phyloP scores from a whole-genome alignment of 2,797 vertebrate species.

The Cossypha dichroa region DNA sequence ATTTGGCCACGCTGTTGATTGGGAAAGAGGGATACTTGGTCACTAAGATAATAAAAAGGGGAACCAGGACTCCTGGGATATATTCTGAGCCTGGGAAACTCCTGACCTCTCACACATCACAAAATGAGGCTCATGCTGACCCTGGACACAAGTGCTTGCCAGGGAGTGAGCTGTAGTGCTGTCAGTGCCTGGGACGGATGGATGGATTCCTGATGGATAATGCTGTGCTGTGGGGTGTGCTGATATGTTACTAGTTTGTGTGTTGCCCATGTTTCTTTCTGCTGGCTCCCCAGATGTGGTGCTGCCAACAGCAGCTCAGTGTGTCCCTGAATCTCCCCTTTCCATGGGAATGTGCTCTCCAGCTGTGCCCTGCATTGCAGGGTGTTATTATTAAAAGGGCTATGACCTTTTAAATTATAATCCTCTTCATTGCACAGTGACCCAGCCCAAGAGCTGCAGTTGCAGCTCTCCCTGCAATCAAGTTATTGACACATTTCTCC shows the following conservation, averaged over 20 bases:
- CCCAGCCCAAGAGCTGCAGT: not conserved
- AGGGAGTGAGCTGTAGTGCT: not conserved
- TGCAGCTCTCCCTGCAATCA: not conserved
- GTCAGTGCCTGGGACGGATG: not conserved
- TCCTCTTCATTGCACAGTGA: not conserved
- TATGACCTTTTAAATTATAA: slow-evolving; percentile 47
- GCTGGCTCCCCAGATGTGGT: not conserved
- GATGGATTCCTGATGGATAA: not conserved
- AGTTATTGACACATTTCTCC: not conserved
- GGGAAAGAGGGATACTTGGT: not conserved
- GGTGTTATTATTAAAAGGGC: not conserved
- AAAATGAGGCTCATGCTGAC: not conserved
- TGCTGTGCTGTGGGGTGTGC: not conserved
- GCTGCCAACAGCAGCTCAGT: not conserved
- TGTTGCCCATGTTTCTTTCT: not conserved
- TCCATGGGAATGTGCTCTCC: not conserved
- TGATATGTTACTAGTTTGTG: not conserved
- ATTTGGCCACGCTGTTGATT: not conserved
- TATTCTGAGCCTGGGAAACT: not conserved
- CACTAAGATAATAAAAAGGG: not conserved
- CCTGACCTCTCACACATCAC: not conserved
- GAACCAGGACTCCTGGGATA: not conserved
- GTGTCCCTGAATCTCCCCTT: not conserved
- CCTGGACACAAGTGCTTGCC: rapidly evolving
- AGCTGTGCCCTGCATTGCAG: not conserved